These are phyloP conservation scores for Acanthoscelides obtectus DNA, from an alignment of 2,888 invertebrate genomes.

Conservation along the genomic window DNA sequence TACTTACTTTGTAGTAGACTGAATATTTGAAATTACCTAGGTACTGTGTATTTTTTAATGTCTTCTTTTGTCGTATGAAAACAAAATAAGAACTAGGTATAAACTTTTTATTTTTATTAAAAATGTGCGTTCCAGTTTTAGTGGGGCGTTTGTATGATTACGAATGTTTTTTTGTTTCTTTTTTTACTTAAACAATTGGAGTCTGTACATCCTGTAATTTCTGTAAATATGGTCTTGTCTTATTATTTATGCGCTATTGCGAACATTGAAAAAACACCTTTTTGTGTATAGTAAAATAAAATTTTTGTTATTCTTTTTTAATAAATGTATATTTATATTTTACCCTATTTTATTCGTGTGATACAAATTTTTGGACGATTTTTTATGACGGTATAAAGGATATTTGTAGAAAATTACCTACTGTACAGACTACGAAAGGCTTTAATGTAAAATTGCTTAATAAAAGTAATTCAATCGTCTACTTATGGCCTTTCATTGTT, in stretches of 20 bases:
- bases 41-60: conserved; percentile 46
- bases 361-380: conserved; percentile 16
- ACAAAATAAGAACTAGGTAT: conserved; percentile 23
- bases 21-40: conserved; percentile 40
- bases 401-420: conserved; percentile 40
- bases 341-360: conserved; percentile 10
- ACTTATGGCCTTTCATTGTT: neutral
- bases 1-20: conserved; percentile 45
- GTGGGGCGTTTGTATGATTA: conserved; percentile 44
- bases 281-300: conserved; percentile 23
- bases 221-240: conserved; percentile 34
- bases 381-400: conserved; percentile 11
- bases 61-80: conserved; percentile 33
- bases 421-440: conserved; percentile 47
- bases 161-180: conserved; percentile 32
- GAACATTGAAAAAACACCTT: conserved; percentile 15
- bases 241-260: conserved; percentile 13
- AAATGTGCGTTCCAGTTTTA: conserved; percentile 47
- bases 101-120: conserved; percentile 29
- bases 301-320: conserved; percentile 25
- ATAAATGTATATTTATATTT: conserved; percentile 17
- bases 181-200: conserved; percentile 39
- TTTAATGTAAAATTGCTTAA: conserved; percentile 49
- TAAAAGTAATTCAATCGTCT: conserved; percentile 32
- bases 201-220: conserved; percentile 48